phyloP scores from a whole-genome alignment of 2,888 invertebrate genomes.

The Amphipyra tragopoginis region DNA sequence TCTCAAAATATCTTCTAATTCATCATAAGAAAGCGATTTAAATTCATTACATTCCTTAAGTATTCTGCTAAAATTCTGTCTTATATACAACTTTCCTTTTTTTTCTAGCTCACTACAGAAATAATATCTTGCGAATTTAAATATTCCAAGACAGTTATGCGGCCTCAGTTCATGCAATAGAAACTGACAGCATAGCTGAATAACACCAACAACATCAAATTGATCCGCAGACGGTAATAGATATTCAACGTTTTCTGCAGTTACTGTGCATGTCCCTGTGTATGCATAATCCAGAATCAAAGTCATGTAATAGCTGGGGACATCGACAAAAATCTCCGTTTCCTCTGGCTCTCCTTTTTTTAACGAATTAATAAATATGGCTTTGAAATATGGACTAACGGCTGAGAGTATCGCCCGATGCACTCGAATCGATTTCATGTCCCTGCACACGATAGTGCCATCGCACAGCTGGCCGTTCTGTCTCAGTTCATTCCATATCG shows the following conservation, averaged over 20 bases:
- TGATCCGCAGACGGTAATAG: conserved; percentile 93
- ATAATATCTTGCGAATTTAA: conserved; percentile 92
- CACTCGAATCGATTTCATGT: conserved; percentile 90
- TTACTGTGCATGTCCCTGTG: conserved; percentile 92
- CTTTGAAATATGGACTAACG: conserved; percentile 93
- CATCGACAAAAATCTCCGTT: conserved; percentile 90
- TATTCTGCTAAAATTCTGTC: conserved; percentile 91
- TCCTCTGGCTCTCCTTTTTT: conserved; percentile 91
- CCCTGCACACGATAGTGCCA: conserved; percentile 91
- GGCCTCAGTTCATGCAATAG: conserved; percentile 91
- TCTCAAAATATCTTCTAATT: conserved; percentile 91
- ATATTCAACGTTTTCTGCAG: conserved; percentile 92
- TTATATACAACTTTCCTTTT: conserved; percentile 89
- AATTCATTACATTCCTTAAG: conserved; percentile 91
- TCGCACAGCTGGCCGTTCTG: conserved; percentile 92
- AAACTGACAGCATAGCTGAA: conserved; percentile 92
- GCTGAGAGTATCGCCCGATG: conserved; percentile 93
- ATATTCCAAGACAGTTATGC: conserved; percentile 93
- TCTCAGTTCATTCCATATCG: conserved; percentile 92
- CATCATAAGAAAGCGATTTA: conserved; percentile 89
- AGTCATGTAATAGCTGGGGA: conserved; percentile 90
- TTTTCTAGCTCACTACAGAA: conserved; percentile 92
- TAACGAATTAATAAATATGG: conserved; percentile 92
- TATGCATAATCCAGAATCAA: conserved; percentile 94
- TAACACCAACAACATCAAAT: conserved; percentile 93